Conservation (phyloP, 1,140 invertebrate genomes). For the Nilaparvata lugens region DNA sequence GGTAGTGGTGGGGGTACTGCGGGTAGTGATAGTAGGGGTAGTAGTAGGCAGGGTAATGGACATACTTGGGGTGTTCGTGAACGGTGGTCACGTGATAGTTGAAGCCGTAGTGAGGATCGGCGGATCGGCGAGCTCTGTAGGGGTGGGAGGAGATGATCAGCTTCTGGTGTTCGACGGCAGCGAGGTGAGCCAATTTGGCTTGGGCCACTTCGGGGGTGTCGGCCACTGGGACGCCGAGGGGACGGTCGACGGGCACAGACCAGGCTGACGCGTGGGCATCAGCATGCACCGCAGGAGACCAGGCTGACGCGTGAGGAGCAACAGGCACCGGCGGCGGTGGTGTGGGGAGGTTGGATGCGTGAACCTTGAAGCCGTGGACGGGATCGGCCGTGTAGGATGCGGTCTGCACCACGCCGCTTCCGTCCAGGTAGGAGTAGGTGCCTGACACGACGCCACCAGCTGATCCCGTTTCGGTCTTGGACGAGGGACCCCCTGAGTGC, state of each 20-base stretch:
- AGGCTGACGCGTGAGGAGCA: neutral
- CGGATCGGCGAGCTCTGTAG: neutral
- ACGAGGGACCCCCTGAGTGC: slow-evolving; percentile 38
- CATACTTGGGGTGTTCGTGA: neutral
- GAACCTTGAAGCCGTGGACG: slow-evolving; percentile 50
- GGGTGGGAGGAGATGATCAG: neutral
- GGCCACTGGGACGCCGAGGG: slow-evolving; percentile 12
- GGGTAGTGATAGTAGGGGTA: neutral
- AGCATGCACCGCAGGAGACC: neutral
- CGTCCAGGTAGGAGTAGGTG: slow-evolving; percentile 60
- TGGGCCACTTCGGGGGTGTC: neutral
- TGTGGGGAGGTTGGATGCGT: slow-evolving; percentile 51
- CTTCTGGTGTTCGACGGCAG: neutral
- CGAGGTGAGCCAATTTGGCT: neutral
- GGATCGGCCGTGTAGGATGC: slow-evolving; percentile 56
- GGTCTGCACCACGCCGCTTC: slow-evolving; percentile 52
- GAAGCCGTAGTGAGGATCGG: neutral
- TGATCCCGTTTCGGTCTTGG: slow-evolving; percentile 40
- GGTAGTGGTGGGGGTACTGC: neutral
- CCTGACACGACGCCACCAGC: slow-evolving; percentile 56
- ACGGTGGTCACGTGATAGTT: neutral
- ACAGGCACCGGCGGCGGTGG: slow-evolving; percentile 14
- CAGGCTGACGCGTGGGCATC: neutral
- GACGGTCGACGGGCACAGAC: neutral
- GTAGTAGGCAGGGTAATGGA: neutral